These are phyloP conservation scores for Anoplius nigerrimus DNA, from an alignment of 2,888 invertebrate genomes.

Conservation along the genomic window DNA sequence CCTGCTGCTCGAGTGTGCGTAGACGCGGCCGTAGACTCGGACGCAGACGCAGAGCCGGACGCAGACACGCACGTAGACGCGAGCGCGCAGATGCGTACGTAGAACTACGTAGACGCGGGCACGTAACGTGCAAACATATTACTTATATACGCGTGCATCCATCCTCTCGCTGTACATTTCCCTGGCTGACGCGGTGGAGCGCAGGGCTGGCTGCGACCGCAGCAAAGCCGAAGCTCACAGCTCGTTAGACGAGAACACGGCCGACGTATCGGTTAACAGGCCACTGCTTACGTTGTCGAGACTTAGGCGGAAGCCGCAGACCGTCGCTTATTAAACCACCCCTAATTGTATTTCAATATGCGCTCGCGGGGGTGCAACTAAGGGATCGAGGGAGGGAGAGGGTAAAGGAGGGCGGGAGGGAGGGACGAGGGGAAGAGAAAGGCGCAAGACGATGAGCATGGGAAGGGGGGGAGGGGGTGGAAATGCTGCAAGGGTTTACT, in stretches of 20 bases:
- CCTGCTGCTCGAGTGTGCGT: no score
- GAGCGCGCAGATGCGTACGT: no score
- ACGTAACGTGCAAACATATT: no score
- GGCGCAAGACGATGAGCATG: slow-evolving; percentile 2
- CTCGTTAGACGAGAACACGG: slow-evolving; percentile 43
- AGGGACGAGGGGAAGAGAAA: neutral
- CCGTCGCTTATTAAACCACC: slow-evolving; percentile 67
- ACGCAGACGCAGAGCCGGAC: no score
- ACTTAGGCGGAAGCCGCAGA: slow-evolving; percentile 59
- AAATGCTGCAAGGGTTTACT: slow-evolving; percentile 37
- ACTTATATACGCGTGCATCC: no score
- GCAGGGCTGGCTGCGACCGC: slow-evolving; percentile 28
- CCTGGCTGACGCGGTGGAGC: slow-evolving; percentile 7
- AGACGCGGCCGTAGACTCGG: no score
- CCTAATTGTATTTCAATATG: slow-evolving; percentile 70
- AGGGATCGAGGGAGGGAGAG: slow-evolving; percentile 35
- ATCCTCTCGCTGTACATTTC: slow-evolving; percentile 5
- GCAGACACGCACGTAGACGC: no score
- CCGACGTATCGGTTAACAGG: slow-evolving; percentile 51
- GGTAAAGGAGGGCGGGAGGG: slow-evolving; percentile 18
- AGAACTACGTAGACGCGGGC: no score
- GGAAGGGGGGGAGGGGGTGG: slow-evolving; percentile 39
- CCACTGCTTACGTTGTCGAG: slow-evolving; percentile 52
- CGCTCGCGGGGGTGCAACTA: slow-evolving; percentile 43
- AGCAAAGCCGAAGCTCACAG: slow-evolving; percentile 37